Percentiles rank a stretch among this genome's conserved stretches.
Evolutionary conservation across 2,888 invertebrate genomes (phyloP).

Genomic region (Druceiella hillmani): DNA sequence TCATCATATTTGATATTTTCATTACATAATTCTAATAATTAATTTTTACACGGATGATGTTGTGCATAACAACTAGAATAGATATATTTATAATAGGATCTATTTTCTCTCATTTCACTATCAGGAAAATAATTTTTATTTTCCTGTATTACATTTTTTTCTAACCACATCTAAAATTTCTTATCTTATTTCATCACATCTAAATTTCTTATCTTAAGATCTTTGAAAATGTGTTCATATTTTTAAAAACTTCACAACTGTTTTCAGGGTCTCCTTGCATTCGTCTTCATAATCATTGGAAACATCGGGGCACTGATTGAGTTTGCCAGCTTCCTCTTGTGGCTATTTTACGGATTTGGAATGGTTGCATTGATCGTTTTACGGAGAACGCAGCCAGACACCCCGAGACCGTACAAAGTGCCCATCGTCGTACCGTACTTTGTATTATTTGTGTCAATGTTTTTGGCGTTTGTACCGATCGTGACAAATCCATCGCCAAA

Average conservation of each 20-base stretch:
- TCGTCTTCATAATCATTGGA: constrained; percentile 65
- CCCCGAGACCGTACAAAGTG: constrained; percentile 67
- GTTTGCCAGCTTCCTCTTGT: constrained; percentile 81
- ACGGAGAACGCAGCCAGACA: constrained; percentile 61
- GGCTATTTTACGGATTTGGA: constrained; percentile 81
- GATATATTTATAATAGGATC: too few relatives aligned
- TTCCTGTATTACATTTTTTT: too few relatives aligned
- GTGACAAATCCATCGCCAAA: constrained; percentile 69
- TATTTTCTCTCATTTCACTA: too few relatives aligned
- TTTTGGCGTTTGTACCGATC: constrained; percentile 70
- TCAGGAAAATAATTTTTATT: too few relatives aligned
- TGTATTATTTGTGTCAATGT: constrained; percentile 63
- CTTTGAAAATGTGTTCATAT: neutral
- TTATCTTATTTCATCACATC: too few relatives aligned
- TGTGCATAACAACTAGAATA: too few relatives aligned
- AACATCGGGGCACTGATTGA: constrained; percentile 74
- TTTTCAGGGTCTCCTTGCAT: constrained; percentile 62
- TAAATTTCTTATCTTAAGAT: too few relatives aligned
- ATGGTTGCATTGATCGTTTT: constrained; percentile 74
- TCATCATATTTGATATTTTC: too few relatives aligned
- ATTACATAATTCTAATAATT: too few relatives aligned
- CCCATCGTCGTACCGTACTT: constrained; percentile 68
- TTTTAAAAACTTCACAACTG: constrained; percentile 16
- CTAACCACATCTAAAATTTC: too few relatives aligned
- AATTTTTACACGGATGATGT: too few relatives aligned